phyloP scores from a whole-genome alignment of 1,140 invertebrate genomes.

The Carcinoscorpius rotundicauda region DNA sequence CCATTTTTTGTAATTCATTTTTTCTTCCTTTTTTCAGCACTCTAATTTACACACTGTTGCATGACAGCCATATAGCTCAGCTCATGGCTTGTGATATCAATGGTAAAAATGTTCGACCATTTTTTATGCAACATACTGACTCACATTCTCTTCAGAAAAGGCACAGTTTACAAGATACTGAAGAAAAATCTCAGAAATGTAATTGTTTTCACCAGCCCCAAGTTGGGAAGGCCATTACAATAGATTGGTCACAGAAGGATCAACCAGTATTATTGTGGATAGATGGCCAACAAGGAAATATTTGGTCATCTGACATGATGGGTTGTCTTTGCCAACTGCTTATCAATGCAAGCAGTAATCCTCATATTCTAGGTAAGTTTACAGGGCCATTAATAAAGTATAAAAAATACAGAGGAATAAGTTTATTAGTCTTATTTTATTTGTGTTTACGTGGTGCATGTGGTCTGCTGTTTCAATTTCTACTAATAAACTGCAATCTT shows the following conservation, averaged over 20 bases:
- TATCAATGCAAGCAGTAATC: slow-evolving; percentile 33
- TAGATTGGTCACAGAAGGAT: slow-evolving; percentile 48
- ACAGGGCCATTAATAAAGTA: too few species aligned
- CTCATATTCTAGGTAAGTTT: too few species aligned
- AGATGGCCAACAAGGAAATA: slow-evolving; percentile 42
- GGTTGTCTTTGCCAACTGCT: slow-evolving; percentile 52
- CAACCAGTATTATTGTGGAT: slow-evolving; percentile 51
- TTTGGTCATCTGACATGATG: slow-evolving; percentile 49
- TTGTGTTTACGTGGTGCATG: too few species aligned
- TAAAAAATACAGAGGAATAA: too few species aligned
- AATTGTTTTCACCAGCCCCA: slow-evolving; percentile 45
- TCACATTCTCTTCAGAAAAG: neutral
- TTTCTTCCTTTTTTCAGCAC: slow-evolving; percentile 38
- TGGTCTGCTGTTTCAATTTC: too few species aligned
- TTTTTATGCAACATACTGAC: slow-evolving; percentile 36
- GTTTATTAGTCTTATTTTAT: too few species aligned
- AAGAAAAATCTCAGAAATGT: slow-evolving; percentile 28
- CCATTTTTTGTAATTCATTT: too few species aligned
- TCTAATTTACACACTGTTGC: slow-evolving; percentile 56
- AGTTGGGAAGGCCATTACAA: slow-evolving; percentile 45
- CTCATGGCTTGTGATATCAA: slow-evolving; percentile 48
- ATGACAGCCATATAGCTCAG: slow-evolving; percentile 37
- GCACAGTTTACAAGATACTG: too few species aligned
- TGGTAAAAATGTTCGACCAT: slow-evolving; percentile 42
- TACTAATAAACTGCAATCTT: too few species aligned